A percentile compares a stretch with the other conserved stretches of the same genome.
phyloP scores from a whole-genome alignment of 2,888 invertebrate species.

The Microctonus aethiopoides region DNA sequence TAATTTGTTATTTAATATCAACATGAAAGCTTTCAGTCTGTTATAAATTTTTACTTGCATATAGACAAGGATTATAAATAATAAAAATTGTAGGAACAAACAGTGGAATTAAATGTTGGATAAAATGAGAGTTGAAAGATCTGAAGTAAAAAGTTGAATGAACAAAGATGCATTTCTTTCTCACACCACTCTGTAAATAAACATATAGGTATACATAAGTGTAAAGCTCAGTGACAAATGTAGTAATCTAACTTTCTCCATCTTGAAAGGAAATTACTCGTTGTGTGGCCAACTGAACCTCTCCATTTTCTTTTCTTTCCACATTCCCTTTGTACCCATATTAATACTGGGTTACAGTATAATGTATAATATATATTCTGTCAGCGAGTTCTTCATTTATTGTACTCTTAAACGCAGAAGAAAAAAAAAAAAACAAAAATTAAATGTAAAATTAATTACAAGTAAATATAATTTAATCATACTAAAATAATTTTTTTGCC shows the following conservation, averaged over 20 bases:
- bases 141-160: constrained; percentile 7
- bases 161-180: constrained; percentile 21
- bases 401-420: too few species aligned
- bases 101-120: background rate
- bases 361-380: too few species aligned
- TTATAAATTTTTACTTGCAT: too few species aligned
- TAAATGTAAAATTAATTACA: too few species aligned
- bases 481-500: too few species aligned
- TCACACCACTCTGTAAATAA: constrained; percentile 17
- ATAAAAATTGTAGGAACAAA: background rate
- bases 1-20: too few species aligned
- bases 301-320: background rate
- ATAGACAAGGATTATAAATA: too few species aligned
- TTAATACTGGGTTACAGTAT: background rate
- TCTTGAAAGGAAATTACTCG: constrained; percentile 43
- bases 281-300: constrained; percentile 5
- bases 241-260: constrained; percentile 58
- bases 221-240: constrained; percentile 49
- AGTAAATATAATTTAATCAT: too few species aligned
- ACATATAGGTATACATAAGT: background rate
- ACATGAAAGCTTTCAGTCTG: too few species aligned
- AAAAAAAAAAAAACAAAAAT: too few species aligned
- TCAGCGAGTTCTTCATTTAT: too few species aligned
- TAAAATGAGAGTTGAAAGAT: background rate
- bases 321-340: background rate